Evolutionary conservation across 2,113 vertebrate genomes (phyloP).

Genomic region (Xerus inauris): DNA sequence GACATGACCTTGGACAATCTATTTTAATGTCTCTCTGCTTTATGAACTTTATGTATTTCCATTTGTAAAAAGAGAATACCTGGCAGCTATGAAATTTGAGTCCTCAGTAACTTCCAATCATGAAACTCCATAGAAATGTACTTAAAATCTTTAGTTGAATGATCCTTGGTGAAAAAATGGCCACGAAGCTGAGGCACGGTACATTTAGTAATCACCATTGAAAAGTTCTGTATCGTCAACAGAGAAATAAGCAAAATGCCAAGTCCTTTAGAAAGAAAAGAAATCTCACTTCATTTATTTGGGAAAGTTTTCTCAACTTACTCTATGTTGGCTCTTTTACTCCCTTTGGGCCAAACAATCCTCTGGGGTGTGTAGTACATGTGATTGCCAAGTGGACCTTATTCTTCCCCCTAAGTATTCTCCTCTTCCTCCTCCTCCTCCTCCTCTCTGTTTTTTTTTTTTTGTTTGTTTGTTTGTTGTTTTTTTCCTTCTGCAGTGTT

Average conservation of each 20-base stretch:
- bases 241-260: not conserved
- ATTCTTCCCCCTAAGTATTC: too few relatives aligned
- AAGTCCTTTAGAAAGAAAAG: not conserved
- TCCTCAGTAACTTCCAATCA: not conserved
- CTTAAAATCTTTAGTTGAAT: conserved; percentile 8
- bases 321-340: not conserved
- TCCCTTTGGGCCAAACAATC: not conserved
- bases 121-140: not conserved
- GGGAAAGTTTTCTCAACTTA: not conserved
- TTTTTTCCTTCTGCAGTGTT: too few relatives aligned
- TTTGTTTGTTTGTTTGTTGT: too few relatives aligned
- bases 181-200: not conserved
- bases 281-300: not conserved
- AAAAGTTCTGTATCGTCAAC: not conserved
- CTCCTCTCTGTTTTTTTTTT: too few relatives aligned
- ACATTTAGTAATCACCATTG: not conserved
- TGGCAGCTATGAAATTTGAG: not conserved
- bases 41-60: not conserved
- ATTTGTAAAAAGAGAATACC: not conserved
- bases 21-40: not conserved
- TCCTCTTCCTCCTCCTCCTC: too few relatives aligned
- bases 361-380: not conserved
- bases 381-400: not conserved
- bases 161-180: not conserved
- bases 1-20: not conserved